Evolutionary conservation across 2,888 invertebrate species (phyloP), one percentile per base, ranked within the genome.

Genomic region (Pasiphila rectangulata): DNA sequence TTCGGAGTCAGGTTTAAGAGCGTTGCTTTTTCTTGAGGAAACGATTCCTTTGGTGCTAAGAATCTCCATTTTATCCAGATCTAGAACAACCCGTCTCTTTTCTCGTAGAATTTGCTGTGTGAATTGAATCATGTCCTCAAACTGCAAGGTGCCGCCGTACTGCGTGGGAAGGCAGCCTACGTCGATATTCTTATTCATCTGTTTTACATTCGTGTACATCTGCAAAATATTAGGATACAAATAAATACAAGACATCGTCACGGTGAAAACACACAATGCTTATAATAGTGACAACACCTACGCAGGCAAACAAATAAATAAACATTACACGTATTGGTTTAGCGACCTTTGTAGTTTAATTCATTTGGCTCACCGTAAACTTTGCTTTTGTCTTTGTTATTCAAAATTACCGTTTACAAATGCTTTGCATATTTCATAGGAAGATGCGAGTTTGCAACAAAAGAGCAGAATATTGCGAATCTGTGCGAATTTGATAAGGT

Each of bases 101-200:
- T 86, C 83, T 3, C 80, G 72, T 20, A 95, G 67, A 58, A 95
- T 90, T 23, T 90, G 81, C 61, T 91, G 91, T 83, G 94, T 95
- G 59, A 90, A 82, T 36, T 89, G 88, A 7, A 95, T 90, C 94
- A 96, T 95, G 54, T 94, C 92, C 16, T 91, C 85, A 69, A 92
- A 82, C 4, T 94, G 91, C 62, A 94, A 90, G 2, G 84, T 79
- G 1, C 95, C 95, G 0, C 95, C 95, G 68, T 93, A 92, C 61
- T 92, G 92, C 16, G 90, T 85, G 0, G 96, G 95, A 27, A 96
- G 81, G 49, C 94, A 93, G 6, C 86, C 84, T 0, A 84, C 64
- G 57, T 93, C 92, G 1, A 95, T 74, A 36, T 83, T 74, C 53
- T 92, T 90, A 53, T 90, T 88, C 4, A 95, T 75, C 5, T 92